Percentiles rank a stretch among this genome's conserved stretches.
Conservation (phyloP, 2,888 invertebrate genomes). For the Mythimna albipuncta region DNA sequence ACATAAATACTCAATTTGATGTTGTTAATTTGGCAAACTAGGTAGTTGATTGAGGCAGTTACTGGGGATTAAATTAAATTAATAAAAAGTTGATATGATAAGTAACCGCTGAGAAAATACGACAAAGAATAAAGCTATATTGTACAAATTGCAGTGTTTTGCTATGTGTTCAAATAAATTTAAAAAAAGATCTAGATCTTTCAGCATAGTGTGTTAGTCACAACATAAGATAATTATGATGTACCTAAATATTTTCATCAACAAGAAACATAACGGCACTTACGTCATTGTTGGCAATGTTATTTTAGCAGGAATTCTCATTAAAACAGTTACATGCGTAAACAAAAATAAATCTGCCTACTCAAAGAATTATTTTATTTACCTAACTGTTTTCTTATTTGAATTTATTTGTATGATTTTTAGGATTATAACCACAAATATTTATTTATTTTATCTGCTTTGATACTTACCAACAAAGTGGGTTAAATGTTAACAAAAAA, state of each 20-base stretch:
- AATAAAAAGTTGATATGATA: neutral
- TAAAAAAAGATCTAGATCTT: neutral
- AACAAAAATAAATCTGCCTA: conserved; percentile 15
- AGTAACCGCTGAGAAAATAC: conserved; percentile 21
- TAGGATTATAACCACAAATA: neutral
- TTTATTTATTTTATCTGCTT: conserved; percentile 9
- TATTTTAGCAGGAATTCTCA: conserved; percentile 33
- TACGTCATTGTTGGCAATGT: conserved; percentile 28
- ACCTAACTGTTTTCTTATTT: neutral
- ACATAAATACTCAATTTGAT: neutral
- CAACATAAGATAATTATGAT: conserved; percentile 2
- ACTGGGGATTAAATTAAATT: neutral
- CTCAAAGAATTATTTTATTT: neutral
- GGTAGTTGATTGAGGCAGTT: neutral
- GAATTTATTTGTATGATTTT: neutral
- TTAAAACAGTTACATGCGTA: conserved; percentile 25
- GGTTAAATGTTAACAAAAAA: conserved; percentile 9
- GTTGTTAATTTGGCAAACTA: neutral
- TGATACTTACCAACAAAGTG: conserved; percentile 39
- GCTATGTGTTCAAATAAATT: neutral
- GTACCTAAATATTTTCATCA: conserved; percentile 1
- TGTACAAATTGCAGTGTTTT: neutral
- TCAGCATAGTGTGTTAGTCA: neutral
- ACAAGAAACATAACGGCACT: conserved; percentile 37
- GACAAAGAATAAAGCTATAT: neutral